Evolutionary conservation across 2,113 vertebrate species (phyloP), one percentile per base, ranked within the genome.

Genomic region (Lathamus discolor): DNA sequence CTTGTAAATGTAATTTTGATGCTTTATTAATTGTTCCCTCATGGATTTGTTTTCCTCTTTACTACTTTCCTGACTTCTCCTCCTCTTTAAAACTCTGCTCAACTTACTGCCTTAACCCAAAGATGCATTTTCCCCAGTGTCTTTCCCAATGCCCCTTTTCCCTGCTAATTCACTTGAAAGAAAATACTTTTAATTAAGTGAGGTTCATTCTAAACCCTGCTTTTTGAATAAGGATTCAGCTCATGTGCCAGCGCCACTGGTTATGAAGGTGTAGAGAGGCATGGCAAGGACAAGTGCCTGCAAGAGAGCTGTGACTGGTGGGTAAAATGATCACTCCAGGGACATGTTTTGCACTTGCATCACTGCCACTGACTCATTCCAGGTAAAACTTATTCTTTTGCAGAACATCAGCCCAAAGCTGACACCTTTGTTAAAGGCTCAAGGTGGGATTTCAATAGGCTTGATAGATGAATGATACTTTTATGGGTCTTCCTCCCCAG

Each of bases 1-100:
- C 57, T 91, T 84, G 29, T 68, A 85, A 88, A 80, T 46, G 46
- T 59, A 75, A 46, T 68, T 82, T 92, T 84, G 77, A 33, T 69
- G 51, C 59, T 75, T 92, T 91, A 78, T 86, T 78, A 92, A 86
- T 94, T 88, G 41, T 66, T 91, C 41, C 28, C 48, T 86, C 28
- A 11, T 33, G 33, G 57, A 68, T 79, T 83, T 69, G 23, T 35
- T 83, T 91, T 89, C 75, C 19, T 80, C 16, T 55, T 76, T 77
- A 39, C 49, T 39, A 7, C 27, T 69, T 76, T 43, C 46, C 49
- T 62, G 62, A 78, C 69, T 76, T 78, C 17, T 2, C 10, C 13
- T 22, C 4, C 23, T 25, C 31, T 77, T 86, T 68, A 92, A 96
- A 75, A 24, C 17, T 18, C 8, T 83, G n/a, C 5, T 88, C 55